Conservation (phyloP, 2,797 vertebrate species). For the Bryconaethiops microstoma region DNA sequence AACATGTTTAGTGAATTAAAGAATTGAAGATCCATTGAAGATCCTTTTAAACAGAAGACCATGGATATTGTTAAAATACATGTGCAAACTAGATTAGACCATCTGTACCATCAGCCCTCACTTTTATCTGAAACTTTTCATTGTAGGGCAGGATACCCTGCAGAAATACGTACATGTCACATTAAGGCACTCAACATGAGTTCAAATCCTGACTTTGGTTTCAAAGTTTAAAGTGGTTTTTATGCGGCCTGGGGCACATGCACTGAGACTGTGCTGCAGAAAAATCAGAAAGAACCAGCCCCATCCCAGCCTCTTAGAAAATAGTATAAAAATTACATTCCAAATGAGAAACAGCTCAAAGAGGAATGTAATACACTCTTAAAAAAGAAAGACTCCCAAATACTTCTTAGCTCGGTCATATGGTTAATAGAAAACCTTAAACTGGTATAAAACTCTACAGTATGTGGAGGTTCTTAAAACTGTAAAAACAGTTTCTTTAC, state of each 20-base stretch:
- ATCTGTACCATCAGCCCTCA: background rate
- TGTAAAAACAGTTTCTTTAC: background rate
- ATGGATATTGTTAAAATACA: background rate
- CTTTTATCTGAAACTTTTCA: background rate
- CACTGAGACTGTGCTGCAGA: no score
- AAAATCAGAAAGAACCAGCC: background rate
- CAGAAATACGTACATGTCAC: background rate
- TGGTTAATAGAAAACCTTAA: background rate
- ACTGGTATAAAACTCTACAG: background rate
- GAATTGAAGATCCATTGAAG: no score
- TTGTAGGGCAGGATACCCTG: background rate
- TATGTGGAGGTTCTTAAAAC: background rate
- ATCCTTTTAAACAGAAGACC: background rate
- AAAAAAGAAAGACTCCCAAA: background rate
- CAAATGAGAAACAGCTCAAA: background rate
- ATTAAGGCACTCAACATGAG: conserved; percentile 31
- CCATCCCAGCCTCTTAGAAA: background rate
- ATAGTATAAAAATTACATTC: background rate
- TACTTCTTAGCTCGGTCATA: background rate
- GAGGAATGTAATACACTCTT: background rate
- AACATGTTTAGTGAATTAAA: no score
- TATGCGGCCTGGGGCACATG: background rate
- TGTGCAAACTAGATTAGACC: conserved; percentile 1
- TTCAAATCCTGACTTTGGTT: conserved; percentile 32
- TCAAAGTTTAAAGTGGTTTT: conserved; percentile 41